Evolutionary conservation across 2,113 vertebrate genomes (phyloP), one percentile per base, ranked within the genome.

Genomic region (Coracopsis vasa): DNA sequence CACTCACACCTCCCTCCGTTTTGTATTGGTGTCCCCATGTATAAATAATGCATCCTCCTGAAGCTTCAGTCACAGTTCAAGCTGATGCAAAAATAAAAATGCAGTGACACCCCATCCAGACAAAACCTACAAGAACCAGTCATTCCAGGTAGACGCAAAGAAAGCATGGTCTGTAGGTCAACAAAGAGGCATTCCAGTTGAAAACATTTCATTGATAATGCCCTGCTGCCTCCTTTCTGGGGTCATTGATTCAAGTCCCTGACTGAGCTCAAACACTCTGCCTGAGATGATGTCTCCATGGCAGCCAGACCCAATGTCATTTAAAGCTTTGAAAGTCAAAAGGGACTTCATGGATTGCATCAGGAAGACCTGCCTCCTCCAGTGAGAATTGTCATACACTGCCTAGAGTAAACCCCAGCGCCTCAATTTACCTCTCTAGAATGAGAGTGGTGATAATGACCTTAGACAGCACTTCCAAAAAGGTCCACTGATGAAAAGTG

Each of bases 321-420:
- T 81, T 81, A 91, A 48, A 88, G 53, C 23, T 93, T 62, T 64
- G 71, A 81, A 85, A 73, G 80, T 84, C 83, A 88, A 84, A 91
- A 83, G 35, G 93, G 51, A 66, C 83, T 61, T 80, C 58, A 42
- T 35, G 44, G 33, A 73, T 47, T 78, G 53, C 39, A 95, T 44
- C 61, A 67, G 25, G 45, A 39, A 73, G 48, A 58, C 39, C 70
- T 82, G 24, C 23, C 53, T n/a, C 24, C 65, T 69, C 39, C 53
- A 73, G 29, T 37, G 28, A 53, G 48, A 86, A 73, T 1, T 27
- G 69, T 29, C 64, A 61, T 28, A 61, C 2, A 3, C 5, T 61
- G 50, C 17, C 54, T 3, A 6, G 33, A 54, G 62, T 31, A 80
- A 90, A 79, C 4, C 27, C 28, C 44, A 74, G 6, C 39, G 35